phyloP scores from a whole-genome alignment of 1,140 invertebrate species.

The Halictus rubicundus region DNA sequence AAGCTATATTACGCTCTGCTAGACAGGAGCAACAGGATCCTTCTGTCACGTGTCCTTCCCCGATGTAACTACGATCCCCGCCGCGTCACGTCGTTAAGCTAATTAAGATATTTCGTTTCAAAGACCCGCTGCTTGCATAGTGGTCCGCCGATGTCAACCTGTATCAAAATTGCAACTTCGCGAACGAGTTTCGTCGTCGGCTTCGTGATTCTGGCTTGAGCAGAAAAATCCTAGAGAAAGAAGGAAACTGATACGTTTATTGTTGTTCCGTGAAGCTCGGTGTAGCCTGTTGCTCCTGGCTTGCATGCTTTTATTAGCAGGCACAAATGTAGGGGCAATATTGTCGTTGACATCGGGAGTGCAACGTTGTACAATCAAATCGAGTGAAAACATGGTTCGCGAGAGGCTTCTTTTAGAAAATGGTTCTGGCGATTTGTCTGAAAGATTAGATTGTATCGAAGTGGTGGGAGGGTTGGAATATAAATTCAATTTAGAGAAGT shows the following conservation, averaged over 20 bases:
- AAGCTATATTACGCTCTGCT: no score
- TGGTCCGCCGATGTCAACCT: background rate
- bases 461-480: no score
- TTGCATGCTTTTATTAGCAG: background rate
- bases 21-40: background rate
- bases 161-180: background rate
- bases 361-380: no score
- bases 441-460: no score
- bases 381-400: no score
- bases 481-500: no score
- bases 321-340: no score
- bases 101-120: constrained; percentile 19
- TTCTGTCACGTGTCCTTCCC: background rate
- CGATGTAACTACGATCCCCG: no score
- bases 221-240: background rate
- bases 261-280: background rate
- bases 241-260: background rate
- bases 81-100: constrained; percentile 7
- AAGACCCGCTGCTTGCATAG: background rate
- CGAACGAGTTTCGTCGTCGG: background rate
- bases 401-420: no score
- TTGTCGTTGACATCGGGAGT: no score
- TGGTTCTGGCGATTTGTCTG: no score
- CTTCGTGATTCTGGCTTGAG: background rate
- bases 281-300: no score